Conservation (phyloP, 1,140 invertebrate species). For the Popillia japonica region DNA sequence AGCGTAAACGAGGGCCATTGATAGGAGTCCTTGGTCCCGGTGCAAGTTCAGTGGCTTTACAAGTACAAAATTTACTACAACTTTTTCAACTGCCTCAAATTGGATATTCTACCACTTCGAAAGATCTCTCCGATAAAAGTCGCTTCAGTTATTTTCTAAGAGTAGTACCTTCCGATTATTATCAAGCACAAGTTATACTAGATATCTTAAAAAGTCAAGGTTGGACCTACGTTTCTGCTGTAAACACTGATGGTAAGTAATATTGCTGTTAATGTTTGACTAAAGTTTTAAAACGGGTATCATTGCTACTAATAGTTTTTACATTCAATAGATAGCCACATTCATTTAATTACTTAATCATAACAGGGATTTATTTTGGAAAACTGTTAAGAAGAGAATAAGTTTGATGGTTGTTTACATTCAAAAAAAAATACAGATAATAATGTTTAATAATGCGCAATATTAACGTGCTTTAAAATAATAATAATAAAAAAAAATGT, state of each 20-base stretch:
- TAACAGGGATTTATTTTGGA: no score
- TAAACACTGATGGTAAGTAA: slow-evolving; percentile 80
- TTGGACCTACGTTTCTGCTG: slow-evolving; percentile 86
- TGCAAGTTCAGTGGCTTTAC: slow-evolving; percentile 72
- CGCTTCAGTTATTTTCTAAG: slow-evolving; percentile 82
- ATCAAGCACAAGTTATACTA: slow-evolving; percentile 80
- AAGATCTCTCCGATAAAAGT: slow-evolving; percentile 79
- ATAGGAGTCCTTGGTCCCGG: slow-evolving; percentile 77
- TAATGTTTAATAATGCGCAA: no score
- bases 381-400: no score
- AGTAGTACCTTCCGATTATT: slow-evolving; percentile 83
- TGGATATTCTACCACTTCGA: slow-evolving; percentile 82
- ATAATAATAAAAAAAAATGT: no score
- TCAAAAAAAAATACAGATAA: no score
- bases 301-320: no score
- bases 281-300: no score
- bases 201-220: slow-evolving; percentile 77
- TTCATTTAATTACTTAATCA: no score
- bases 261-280: background rate
- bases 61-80: slow-evolving; percentile 85
- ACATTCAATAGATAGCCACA: no score
- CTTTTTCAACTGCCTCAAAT: slow-evolving; percentile 70
- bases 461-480: no score
- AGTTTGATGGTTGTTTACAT: no score
- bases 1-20: slow-evolving; percentile 62